Percentiles rank a stretch among this genome's conserved stretches.
phyloP scores from a whole-genome alignment of 2,797 vertebrate genomes.

The Danio jaintianensis region DNA sequence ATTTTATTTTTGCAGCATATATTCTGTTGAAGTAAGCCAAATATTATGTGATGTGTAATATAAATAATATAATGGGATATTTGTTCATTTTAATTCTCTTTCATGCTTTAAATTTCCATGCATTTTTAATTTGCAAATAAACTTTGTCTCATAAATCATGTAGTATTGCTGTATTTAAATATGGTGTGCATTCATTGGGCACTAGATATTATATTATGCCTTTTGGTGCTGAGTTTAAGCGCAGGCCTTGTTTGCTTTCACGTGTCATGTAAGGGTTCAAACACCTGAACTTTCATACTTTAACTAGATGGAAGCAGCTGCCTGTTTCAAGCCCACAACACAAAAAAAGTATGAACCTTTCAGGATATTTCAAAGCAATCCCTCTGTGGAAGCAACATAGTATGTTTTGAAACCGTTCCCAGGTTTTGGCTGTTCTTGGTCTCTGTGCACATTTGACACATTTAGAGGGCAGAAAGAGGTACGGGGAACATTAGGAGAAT shows the following conservation, averaged over 20 bases:
- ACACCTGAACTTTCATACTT: slow-evolving; percentile 14
- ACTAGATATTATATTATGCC: neutral
- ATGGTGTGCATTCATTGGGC: neutral
- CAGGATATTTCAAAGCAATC: slow-evolving; percentile 27
- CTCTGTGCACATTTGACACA: slow-evolving; percentile 15
- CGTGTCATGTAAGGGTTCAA: neutral
- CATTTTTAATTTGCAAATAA: neutral
- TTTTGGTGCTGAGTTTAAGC: slow-evolving; percentile 2
- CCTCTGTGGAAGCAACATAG: slow-evolving; percentile 9
- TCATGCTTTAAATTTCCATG: neutral
- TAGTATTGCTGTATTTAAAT: neutral
- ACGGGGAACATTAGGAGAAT: slow-evolving; percentile 64
- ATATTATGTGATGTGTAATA: neutral
- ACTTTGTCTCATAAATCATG: neutral
- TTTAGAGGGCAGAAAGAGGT: slow-evolving; percentile 57
- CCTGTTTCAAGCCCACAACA: neutral
- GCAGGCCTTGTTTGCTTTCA: slow-evolving; percentile 11
- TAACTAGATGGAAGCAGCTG: slow-evolving; percentile 22
- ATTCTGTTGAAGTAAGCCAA: neutral
- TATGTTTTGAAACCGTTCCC: slow-evolving; percentile 29
- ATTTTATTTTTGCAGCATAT: neutral
- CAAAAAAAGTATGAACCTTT: slow-evolving; percentile 21
- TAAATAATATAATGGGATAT: no score
- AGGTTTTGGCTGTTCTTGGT: slow-evolving; percentile 23
- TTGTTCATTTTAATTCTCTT: neutral